Percentiles rank a stretch among this genome's conserved stretches.
These are phyloP conservation scores for Xanthia icteritia DNA, from an alignment of 2,888 invertebrate genomes.

Conservation along the genomic window DNA sequence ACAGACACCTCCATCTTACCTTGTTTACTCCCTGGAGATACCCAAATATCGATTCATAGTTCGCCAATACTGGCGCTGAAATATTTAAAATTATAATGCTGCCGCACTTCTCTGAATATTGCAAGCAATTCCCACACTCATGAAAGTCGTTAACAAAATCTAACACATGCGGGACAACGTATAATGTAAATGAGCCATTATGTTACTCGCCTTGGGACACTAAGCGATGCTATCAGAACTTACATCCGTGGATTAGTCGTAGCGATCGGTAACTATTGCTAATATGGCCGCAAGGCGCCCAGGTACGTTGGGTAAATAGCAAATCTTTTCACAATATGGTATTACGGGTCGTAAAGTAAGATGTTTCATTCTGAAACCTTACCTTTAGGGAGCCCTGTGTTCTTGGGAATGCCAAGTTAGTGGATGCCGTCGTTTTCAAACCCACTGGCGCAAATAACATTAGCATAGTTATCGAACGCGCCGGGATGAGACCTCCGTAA, in stretches of 20 bases:
- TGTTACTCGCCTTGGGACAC: constrained; percentile 59
- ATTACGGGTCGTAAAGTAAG: constrained; percentile 76
- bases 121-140: constrained; percentile 54
- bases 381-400: constrained; percentile 77
- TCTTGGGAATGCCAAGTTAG: constrained; percentile 82
- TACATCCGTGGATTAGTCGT: constrained; percentile 58
- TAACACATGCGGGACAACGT: constrained; percentile 62
- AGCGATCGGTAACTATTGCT: constrained; percentile 57
- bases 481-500: constrained; percentile 89
- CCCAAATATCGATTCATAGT: constrained; percentile 33
- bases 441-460: constrained; percentile 90
- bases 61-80: constrained; percentile 24
- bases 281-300: constrained; percentile 56
- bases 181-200: constrained; percentile 68
- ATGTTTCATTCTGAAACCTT: constrained; percentile 78
- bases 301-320: constrained; percentile 67
- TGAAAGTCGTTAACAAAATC: constrained; percentile 68
- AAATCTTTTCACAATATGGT: constrained; percentile 77
- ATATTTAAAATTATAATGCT: constrained; percentile 59
- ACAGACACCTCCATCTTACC: constrained; percentile 38
- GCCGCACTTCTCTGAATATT: constrained; percentile 48
- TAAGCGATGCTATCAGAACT: constrained; percentile 67
- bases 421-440: constrained; percentile 85
- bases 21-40: constrained; percentile 41
- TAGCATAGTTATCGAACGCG: constrained; percentile 90